Base-by-base conservation (phyloP, 2,113 vertebrate genomes). In the Alectura lathami region DNA sequence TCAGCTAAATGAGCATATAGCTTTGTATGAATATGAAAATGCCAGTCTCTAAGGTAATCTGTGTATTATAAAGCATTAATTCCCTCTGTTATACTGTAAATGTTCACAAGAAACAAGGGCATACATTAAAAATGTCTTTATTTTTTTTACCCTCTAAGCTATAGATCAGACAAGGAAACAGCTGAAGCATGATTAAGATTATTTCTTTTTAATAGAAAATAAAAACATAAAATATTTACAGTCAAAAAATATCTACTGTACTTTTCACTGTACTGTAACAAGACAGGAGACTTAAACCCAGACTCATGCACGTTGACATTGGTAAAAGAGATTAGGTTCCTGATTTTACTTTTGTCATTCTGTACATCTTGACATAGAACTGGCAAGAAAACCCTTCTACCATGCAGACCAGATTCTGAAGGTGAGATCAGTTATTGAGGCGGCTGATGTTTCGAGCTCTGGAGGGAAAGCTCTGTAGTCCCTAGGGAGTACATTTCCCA, bases 361-460 rank as follows among this genome's bases (percentile, higher is more conserved):
- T 77, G 34, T 7, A 30, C 18, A 32, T 42, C 32, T 43, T 79
- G 32, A 43, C 27, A 21, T 13, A 42, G 54, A 74, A 30, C 14
- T 75, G 30, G 8, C 56, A 69, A 74, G 73, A 69, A 60, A 77
- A 51, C 18, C 24, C 2, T 0, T 74, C 18, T 42, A 6, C 47
- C 24, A 18, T 38, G 59, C 64, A 50, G 70, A 17, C 24, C 32
- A 43, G 23, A 45, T 3, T 16, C 1, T 5, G 2, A 62, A 62
- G 26, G 45, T 0, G 1, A 83, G 43, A 30, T 43, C 9, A 4
- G 21, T 48, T 73, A 57, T n/a, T 17, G 42, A 62, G 47, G 7
- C 27, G 77, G 9, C 10, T 0, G 0, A 7, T 23, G 11, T 20
- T 86, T 72, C 20, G 13, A 3, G 24, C 13, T 32, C 34, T 40